Evolutionary conservation across 2,113 vertebrate genomes (phyloP).

Genomic region (Brachionichthys hirsutus): DNA sequence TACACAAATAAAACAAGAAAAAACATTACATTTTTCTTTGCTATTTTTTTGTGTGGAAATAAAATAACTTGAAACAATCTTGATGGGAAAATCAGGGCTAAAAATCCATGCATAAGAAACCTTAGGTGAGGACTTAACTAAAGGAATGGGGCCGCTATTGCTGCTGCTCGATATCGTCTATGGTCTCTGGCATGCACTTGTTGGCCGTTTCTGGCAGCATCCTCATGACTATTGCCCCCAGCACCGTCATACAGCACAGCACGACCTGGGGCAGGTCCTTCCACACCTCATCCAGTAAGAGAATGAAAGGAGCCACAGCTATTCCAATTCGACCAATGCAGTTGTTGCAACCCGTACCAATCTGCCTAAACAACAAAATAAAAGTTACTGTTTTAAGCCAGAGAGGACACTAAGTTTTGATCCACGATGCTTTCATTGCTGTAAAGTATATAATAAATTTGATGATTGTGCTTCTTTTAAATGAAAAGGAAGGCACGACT

Average conservation of each 20-base stretch:
- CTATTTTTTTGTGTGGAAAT: too few relatives aligned
- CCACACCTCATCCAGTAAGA: slow-evolving; percentile 81
- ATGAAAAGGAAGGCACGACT: too few relatives aligned
- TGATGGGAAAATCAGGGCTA: too few relatives aligned
- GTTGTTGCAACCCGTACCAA: slow-evolving; percentile 79
- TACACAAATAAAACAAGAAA: too few relatives aligned
- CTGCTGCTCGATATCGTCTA: slow-evolving; percentile 79
- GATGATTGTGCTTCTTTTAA: too few relatives aligned
- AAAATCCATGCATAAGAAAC: too few relatives aligned
- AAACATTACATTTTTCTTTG: too few relatives aligned
- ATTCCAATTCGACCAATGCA: slow-evolving; percentile 80
- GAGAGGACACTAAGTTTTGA: not conserved
- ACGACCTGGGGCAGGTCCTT: slow-evolving; percentile 72
- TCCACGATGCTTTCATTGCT: not conserved
- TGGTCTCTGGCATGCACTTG: slow-evolving; percentile 80
- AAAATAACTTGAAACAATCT: too few relatives aligned
- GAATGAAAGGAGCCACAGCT: slow-evolving; percentile 79
- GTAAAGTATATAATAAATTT: too few relatives aligned
- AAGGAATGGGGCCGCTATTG: too few relatives aligned
- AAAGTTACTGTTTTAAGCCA: not conserved
- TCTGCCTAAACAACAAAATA: slow-evolving; percentile 75
- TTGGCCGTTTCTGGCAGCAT: slow-evolving; percentile 79
- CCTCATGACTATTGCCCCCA: slow-evolving; percentile 65
- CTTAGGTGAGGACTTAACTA: too few relatives aligned
- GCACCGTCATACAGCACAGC: slow-evolving; percentile 66